Evolutionary conservation across 2,113 vertebrate genomes (phyloP), one percentile per base, ranked within the genome.

Genomic region (Pituophis catenifer): DNA sequence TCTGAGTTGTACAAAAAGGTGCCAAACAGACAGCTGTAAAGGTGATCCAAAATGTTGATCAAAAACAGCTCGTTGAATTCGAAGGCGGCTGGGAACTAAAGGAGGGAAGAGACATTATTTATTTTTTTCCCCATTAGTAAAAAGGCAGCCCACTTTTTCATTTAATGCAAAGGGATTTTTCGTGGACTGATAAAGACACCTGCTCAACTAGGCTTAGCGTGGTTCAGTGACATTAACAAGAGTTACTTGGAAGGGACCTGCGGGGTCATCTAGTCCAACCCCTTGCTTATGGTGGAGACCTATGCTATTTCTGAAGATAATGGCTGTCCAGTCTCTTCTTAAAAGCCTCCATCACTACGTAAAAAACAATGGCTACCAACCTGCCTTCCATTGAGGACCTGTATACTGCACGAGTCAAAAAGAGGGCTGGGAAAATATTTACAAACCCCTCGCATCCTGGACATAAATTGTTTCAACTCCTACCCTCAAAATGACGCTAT

Each of bases 11-110:
- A 99, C 89, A 99, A 98, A 97, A 99, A 99, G 19, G 99, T 99
- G 53, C 99, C 99, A 93, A 99, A 99, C 89, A 99, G 98, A 94
- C 99, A 99, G 97, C 99, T 99, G 97, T 99, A 99, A 24, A 99
- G 98, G 95, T 99, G 99, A 95, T 99, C 99, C 98, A 99, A 97
- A 96, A 99, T 98, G 21, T 98, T 99, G 95, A 99, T 97, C 95
- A 99, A 97, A 98, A 99, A 99, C 33, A 99, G 96, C 95, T 99
- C 99, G 0, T 99, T 99, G 96, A 99, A 99, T 96, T 99, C 99
- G 95, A 99, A 99, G 2, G 99, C 99, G 91, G 99, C 97, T 87
- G 99, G 99, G 97, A 99, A 99, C 99, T 99, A 95, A 75, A 89
- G 38, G 92, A 86, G 95, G 96, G 89, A 90, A 70, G 92, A 87